phyloP scores from a whole-genome alignment of 2,888 invertebrate genomes.

The Alitta virens region DNA sequence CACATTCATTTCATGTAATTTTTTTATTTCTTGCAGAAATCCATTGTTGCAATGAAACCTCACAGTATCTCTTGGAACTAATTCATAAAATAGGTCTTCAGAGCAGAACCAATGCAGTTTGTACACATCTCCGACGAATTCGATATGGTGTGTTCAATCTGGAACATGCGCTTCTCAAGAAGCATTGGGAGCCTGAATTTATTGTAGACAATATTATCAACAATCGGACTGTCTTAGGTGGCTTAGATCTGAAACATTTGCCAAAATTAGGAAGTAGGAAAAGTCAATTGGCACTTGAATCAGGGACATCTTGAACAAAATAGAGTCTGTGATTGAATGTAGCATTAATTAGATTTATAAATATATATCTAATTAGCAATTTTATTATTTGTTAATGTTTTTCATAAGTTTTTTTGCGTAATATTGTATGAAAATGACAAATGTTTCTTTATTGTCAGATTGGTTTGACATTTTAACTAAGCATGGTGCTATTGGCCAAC shows the following conservation, averaged over 20 bases:
- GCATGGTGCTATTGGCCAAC: too few relatives aligned
- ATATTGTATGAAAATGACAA: too few relatives aligned
- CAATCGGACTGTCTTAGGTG: constrained; percentile 30
- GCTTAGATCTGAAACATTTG: constrained; percentile 29
- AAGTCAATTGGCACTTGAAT: too few relatives aligned
- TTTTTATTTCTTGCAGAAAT: constrained; percentile 66
- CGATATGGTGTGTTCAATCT: constrained; percentile 79
- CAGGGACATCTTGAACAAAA: too few relatives aligned
- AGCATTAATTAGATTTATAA: too few relatives aligned
- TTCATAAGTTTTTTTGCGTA: too few relatives aligned
- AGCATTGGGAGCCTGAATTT: constrained; percentile 64
- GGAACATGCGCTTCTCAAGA: constrained; percentile 73
- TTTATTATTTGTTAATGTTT: too few relatives aligned
- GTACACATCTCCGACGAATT: constrained; percentile 76
- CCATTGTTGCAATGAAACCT: constrained; percentile 81
- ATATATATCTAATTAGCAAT: too few relatives aligned
- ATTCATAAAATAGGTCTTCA: constrained; percentile 80
- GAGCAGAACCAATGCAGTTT: constrained; percentile 77
- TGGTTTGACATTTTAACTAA: too few relatives aligned
- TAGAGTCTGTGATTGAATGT: too few relatives aligned
- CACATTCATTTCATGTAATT: too few relatives aligned
- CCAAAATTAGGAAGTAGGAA: neutral
- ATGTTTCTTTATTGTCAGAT: too few relatives aligned
- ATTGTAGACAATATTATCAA: constrained; percentile 40
- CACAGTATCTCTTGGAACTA: constrained; percentile 68